Conservation (phyloP, 2,113 vertebrate species). For the Colaptes auratus region DNA sequence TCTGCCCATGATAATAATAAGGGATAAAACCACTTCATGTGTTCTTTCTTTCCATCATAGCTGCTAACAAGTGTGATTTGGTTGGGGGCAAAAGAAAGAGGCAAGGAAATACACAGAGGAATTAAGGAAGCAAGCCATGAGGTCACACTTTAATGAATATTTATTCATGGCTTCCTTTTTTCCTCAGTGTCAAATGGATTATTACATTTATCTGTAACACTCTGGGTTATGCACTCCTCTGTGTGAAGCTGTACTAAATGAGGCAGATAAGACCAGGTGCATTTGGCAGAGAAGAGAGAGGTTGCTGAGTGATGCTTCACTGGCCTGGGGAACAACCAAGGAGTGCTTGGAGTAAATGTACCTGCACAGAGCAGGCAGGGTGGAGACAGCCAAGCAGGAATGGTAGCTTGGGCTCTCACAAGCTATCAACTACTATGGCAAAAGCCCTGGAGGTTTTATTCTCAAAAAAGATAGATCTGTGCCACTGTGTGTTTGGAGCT, state of each 20-base stretch:
- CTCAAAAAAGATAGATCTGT: background rate
- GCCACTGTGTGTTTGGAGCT: background rate
- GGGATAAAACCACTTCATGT: background rate
- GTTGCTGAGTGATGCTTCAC: accelerated
- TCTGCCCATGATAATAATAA: background rate
- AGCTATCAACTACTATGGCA: background rate
- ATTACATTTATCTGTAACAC: background rate
- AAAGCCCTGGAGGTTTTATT: background rate
- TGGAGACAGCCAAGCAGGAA: background rate
- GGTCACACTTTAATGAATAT: conserved; percentile 55
- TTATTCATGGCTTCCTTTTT: conserved; percentile 1
- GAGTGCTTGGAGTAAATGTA: background rate
- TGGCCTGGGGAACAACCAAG: background rate
- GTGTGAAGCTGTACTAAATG: background rate
- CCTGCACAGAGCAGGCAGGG: background rate
- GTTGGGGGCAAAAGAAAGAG: background rate
- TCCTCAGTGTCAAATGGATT: background rate
- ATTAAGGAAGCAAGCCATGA: background rate
- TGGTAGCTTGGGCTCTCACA: background rate
- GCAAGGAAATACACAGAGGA: background rate
- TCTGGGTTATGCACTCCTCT: background rate
- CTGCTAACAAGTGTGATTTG: background rate
- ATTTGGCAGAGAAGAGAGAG: background rate
- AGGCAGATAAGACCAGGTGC: background rate
- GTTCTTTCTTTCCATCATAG: background rate